Percentiles rank a stretch among this genome's conserved stretches.
phyloP scores from a whole-genome alignment of 2,888 invertebrate species.

The Lithophane leautieri region DNA sequence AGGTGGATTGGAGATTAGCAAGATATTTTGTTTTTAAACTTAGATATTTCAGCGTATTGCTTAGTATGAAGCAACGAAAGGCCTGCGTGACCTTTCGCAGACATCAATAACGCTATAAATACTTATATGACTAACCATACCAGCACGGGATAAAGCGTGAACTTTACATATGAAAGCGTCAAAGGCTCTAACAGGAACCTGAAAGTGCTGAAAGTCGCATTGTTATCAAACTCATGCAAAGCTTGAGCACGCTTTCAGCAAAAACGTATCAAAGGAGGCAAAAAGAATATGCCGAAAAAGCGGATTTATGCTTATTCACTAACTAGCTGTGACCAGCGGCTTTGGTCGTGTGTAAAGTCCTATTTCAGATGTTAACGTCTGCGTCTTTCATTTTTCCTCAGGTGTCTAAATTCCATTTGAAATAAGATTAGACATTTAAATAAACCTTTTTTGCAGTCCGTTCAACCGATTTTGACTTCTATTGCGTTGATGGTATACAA shows the following conservation, averaged over 20 bases:
- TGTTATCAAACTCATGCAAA: conserved; percentile 58
- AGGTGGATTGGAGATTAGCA: neutral
- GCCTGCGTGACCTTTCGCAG: conserved; percentile 19
- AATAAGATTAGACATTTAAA: no score
- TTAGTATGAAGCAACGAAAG: neutral
- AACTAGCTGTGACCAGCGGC: conserved; percentile 21
- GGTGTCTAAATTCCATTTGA: no score
- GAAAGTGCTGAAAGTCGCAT: conserved; percentile 57
- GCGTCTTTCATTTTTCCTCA: neutral
- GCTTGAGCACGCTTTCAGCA: conserved; percentile 40
- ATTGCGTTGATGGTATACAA: no score
- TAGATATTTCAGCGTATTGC: no score
- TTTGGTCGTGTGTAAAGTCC: neutral
- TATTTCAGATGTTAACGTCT: neutral
- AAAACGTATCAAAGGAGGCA: conserved; percentile 41
- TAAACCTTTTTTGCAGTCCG: no score
- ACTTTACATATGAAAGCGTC: conserved; percentile 60
- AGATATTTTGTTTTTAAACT: neutral
- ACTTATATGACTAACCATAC: conserved; percentile 26
- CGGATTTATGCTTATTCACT: conserved; percentile 35
- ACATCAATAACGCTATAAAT: conserved; percentile 35
- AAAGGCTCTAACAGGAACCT: conserved; percentile 44
- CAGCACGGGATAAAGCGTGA: conserved; percentile 36
- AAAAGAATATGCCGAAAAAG: conserved; percentile 35
- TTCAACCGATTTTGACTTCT: no score